phyloP scores from a whole-genome alignment of 1,140 invertebrate genomes.

The Anoplophora glabripennis region DNA sequence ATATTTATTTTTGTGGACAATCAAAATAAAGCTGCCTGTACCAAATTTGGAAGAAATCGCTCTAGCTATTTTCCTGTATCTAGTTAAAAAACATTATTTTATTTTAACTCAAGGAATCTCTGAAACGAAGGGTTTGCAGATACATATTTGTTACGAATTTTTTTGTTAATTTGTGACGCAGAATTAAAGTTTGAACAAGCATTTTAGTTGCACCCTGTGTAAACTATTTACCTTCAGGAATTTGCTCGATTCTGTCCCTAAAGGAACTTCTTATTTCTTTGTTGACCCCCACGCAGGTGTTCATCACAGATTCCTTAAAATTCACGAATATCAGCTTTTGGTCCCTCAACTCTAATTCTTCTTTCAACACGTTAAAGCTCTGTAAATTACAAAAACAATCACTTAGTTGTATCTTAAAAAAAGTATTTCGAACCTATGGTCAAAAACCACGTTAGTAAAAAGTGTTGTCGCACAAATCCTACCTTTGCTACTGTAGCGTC shows the following conservation, averaged over 20 bases:
- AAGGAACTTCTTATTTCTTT: constrained; percentile 17
- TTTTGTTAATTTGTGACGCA: neutral
- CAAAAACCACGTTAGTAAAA: neutral
- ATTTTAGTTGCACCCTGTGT: too few relatives aligned
- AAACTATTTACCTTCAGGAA: constrained; percentile 8
- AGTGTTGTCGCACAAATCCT: constrained; percentile 4
- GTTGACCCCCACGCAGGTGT: constrained; percentile 33
- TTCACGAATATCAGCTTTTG: constrained; percentile 48
- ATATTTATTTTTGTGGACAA: too few relatives aligned
- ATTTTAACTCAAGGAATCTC: too few relatives aligned
- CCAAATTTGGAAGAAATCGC: too few relatives aligned
- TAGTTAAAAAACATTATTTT: too few relatives aligned
- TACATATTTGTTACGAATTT: neutral
- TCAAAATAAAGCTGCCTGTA: too few relatives aligned
- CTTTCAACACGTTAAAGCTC: constrained; percentile 37
- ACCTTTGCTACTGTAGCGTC: constrained; percentile 53
- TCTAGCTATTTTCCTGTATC: too few relatives aligned
- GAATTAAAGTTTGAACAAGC: too few relatives aligned
- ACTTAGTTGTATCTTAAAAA: too few relatives aligned
- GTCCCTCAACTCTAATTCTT: constrained; percentile 44
- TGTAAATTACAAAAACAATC: constrained; percentile 24
- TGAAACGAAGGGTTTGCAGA: too few relatives aligned
- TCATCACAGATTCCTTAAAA: constrained; percentile 36
- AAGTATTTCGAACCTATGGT: too few relatives aligned
- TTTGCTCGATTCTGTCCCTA: constrained; percentile 14